A percentile compares a stretch with the other conserved stretches of the same genome.
These are phyloP conservation scores for Microplitis manilae DNA, from an alignment of 2,888 invertebrate genomes.

Conservation along the genomic window DNA sequence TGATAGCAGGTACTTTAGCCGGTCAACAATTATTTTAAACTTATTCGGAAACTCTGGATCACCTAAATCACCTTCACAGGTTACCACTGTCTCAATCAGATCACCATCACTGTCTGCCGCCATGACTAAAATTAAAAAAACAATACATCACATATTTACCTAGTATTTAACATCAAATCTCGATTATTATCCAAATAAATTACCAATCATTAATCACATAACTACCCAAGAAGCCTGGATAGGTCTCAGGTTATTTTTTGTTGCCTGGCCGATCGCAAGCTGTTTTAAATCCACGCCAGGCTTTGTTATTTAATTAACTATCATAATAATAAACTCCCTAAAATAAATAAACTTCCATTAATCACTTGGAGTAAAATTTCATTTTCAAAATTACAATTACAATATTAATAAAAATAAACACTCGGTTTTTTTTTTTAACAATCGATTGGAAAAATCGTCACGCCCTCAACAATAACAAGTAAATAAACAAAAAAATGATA, in stretches of 20 bases:
- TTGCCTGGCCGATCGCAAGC: conserved; percentile 59
- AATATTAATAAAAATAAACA: conserved; percentile 11
- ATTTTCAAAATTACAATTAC: background rate
- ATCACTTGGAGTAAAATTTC: conserved; percentile 24
- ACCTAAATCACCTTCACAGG: conserved; percentile 91
- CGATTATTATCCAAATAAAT: conserved; percentile 57
- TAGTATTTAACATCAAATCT: conserved; percentile 54
- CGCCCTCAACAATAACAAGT: background rate
- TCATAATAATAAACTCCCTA: conserved; percentile 26
- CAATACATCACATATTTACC: conserved; percentile 24
- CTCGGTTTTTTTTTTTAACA: background rate
- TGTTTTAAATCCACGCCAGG: conserved; percentile 64
- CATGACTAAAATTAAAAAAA: conserved; percentile 74
- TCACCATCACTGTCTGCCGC: conserved; percentile 89
- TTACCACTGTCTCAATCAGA: conserved; percentile 85
- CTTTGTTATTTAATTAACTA: conserved; percentile 55
- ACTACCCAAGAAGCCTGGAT: conserved; percentile 69
- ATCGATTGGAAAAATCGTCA: background rate
- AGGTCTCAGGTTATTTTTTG: conserved; percentile 64
- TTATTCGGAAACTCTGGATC: conserved; percentile 90
- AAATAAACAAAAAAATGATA: conserved; percentile 60
- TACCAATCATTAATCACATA: conserved; percentile 72
- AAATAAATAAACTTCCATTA: conserved; percentile 26
- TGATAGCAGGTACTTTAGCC: conserved; percentile 84
- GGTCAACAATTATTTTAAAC: conserved; percentile 84